These are phyloP conservation scores for Aldrovandia affinis DNA, from an alignment of 2,797 vertebrate genomes.

Conservation along the genomic window DNA sequence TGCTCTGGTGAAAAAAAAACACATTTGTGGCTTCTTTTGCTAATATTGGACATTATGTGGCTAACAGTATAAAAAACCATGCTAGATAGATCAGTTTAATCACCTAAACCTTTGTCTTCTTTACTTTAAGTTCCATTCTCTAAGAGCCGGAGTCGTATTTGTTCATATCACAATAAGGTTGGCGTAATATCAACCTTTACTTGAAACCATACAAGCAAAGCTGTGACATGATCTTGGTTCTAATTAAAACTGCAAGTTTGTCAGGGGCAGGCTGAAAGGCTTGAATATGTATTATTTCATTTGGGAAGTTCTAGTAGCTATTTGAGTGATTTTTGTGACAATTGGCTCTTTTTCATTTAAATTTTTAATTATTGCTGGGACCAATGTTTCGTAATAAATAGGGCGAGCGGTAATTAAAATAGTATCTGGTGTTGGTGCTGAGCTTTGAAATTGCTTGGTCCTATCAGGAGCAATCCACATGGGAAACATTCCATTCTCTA, in stretches of 20 bases:
- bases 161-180: conserved; percentile 14
- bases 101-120: not conserved
- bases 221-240: conserved; percentile 18
- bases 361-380: conserved; percentile 53
- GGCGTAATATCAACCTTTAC: conserved; percentile 19
- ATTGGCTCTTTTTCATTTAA: conserved; percentile 57
- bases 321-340: conserved; percentile 39
- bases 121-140: conserved; percentile 5
- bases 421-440: conserved; percentile 45
- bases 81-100: not conserved
- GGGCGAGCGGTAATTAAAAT: conserved; percentile 49
- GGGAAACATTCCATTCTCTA: conserved; percentile 44
- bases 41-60: not conserved
- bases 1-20: not conserved
- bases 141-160: not conserved
- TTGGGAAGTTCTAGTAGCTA: conserved; percentile 44
- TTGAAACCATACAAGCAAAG: conserved; percentile 24
- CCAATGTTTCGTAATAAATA: conserved; percentile 49
- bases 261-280: not conserved
- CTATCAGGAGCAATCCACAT: conserved; percentile 51
- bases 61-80: not conserved
- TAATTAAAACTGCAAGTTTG: conserved; percentile 19
- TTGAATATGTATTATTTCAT: conserved; percentile 47
- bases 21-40: not conserved
- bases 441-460: conserved; percentile 53